Evolutionary conservation across 2,888 invertebrate species (phyloP).

Genomic region (Heteromurus nitidus): DNA sequence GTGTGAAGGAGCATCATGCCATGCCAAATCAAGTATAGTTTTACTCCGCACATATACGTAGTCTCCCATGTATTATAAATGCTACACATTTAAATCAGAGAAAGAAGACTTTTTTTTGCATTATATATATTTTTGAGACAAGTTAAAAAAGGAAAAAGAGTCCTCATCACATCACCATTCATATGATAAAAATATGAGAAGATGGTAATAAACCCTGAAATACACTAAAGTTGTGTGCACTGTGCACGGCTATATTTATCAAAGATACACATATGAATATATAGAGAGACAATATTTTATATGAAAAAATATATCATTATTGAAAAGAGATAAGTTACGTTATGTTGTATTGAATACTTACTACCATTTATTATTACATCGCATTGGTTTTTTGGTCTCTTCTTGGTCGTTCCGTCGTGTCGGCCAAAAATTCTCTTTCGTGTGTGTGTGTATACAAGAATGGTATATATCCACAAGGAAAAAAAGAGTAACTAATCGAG

Average conservation of each 20-base stretch:
- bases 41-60: neutral
- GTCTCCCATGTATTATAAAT: neutral
- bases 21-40: conserved; percentile 12
- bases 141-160: conserved; percentile 9
- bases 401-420: conserved; percentile 20
- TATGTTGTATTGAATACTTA: neutral
- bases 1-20: neutral
- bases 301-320: neutral
- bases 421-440: conserved; percentile 48
- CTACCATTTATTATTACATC: neutral
- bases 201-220: conserved; percentile 49
- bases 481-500: conserved; percentile 24
- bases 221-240: conserved; percentile 8
- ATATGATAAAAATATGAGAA: conserved; percentile 34
- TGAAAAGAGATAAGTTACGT: neutral
- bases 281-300: neutral
- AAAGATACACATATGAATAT: conserved; percentile 1
- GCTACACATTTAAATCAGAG: neutral
- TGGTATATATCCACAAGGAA: conserved; percentile 32
- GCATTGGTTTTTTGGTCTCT: too few relatives aligned
- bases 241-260: neutral
- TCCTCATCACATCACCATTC: conserved; percentile 41
- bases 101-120: neutral
- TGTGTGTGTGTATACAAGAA: conserved; percentile 14
- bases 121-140: conserved; percentile 15